phyloP scores from a whole-genome alignment of 2,888 invertebrate species.

The Aproaerema taeniolella region DNA sequence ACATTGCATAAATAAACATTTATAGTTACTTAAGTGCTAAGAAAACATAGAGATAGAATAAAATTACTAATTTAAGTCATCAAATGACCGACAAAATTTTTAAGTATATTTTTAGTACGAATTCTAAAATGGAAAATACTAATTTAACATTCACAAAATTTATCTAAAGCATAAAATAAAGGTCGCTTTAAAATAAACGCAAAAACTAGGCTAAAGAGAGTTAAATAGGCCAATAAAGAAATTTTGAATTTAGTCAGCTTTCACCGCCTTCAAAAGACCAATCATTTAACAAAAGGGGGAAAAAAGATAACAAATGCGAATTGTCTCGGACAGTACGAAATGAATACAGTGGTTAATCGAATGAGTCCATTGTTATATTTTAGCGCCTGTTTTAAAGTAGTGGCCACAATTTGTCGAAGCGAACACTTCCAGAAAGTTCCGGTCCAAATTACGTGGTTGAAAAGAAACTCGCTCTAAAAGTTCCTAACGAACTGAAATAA shows the following conservation, averaged over 20 bases:
- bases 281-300: constrained; percentile 26
- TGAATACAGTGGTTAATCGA: constrained; percentile 43
- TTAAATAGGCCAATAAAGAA: too few species aligned
- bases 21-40: too few species aligned
- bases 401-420: constrained; percentile 45
- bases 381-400: constrained; percentile 48
- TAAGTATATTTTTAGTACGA: too few species aligned
- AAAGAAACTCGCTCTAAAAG: constrained; percentile 43
- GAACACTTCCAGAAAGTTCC: constrained; percentile 42
- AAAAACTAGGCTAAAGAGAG: too few species aligned
- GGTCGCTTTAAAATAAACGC: too few species aligned
- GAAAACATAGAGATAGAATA: too few species aligned
- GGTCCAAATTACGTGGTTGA: constrained; percentile 48
- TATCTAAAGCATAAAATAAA: too few species aligned
- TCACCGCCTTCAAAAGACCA: constrained; percentile 22
- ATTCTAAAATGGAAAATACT: too few species aligned
- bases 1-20: too few species aligned
- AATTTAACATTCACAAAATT: too few species aligned
- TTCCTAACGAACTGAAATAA: constrained; percentile 48
- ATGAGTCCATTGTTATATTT: constrained; percentile 47
- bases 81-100: too few species aligned
- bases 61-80: too few species aligned
- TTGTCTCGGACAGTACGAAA: constrained; percentile 29
- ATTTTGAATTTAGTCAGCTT: constrained; percentile 7
- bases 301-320: constrained; percentile 27